phyloP scores from a whole-genome alignment of 2,113 vertebrate genomes.

The Hepsetus odoe region DNA sequence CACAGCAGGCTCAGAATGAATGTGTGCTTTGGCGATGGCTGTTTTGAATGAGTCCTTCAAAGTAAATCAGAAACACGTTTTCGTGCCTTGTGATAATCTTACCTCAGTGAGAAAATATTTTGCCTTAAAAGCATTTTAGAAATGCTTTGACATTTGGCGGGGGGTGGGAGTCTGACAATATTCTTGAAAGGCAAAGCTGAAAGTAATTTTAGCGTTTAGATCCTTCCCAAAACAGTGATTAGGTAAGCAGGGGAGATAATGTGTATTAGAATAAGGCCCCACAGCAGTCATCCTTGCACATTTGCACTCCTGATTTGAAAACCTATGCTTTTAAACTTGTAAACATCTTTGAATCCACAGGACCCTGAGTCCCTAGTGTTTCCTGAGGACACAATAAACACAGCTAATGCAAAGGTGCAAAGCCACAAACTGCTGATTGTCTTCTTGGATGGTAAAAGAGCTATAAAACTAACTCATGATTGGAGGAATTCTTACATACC shows the following conservation, averaged over 20 bases:
- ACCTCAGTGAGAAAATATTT: constrained; percentile 13
- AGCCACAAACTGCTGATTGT: constrained; percentile 30
- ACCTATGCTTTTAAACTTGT: neutral
- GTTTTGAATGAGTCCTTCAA: neutral
- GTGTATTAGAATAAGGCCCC: constrained; percentile 10
- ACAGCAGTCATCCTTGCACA: too few relatives aligned
- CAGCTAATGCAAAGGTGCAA: constrained; percentile 20
- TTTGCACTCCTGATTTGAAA: neutral
- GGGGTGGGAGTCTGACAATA: neutral
- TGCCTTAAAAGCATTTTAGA: neutral
- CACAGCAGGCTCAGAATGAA: neutral
- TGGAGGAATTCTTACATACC: constrained; percentile 65
- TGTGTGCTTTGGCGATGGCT: neutral
- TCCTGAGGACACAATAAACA: constrained; percentile 20
- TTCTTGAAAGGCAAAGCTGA: neutral
- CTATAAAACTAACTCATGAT: constrained; percentile 18
- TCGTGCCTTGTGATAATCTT: neutral
- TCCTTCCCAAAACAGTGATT: neutral
- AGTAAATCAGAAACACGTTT: constrained; percentile 1
- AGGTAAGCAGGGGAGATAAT: neutral
- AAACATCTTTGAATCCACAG: constrained; percentile 25
- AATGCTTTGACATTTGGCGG: neutral
- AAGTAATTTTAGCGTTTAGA: neutral
- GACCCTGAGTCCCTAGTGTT: neutral
- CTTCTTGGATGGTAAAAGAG: constrained; percentile 40